Percentiles rank a stretch among this genome's conserved stretches.
Conservation (phyloP, 2,797 vertebrate species). For the Falco naumanni region DNA sequence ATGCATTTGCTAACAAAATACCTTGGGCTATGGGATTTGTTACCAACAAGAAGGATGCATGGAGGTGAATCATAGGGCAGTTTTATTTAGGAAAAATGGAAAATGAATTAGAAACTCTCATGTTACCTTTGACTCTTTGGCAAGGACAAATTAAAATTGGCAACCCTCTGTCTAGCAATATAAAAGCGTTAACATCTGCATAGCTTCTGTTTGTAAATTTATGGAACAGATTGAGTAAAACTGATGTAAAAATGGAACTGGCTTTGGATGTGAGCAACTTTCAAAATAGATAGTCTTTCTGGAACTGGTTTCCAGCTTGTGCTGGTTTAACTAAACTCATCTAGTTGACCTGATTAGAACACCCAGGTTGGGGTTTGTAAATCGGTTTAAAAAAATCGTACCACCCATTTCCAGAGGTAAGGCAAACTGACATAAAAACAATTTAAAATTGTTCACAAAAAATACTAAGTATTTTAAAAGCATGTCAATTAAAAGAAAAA, state of each 20-base stretch:
- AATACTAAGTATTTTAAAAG: background rate
- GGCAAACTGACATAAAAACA: background rate
- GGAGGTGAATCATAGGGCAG: background rate
- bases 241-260: background rate
- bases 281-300: constrained; percentile 30
- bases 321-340: background rate
- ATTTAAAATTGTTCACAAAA: background rate
- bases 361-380: background rate
- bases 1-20: background rate
- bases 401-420: background rate
- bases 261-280: constrained; percentile 23
- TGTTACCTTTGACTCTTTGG: constrained; percentile 1
- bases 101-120: background rate
- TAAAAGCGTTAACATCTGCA: constrained; percentile 6
- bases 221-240: background rate
- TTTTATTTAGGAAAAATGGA: background rate
- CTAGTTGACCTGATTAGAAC: background rate
- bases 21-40: background rate
- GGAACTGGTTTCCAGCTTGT: background rate
- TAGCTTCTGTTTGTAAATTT: constrained; percentile 36
- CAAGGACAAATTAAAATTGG: constrained; percentile 25
- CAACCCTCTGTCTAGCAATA: constrained; percentile 10
- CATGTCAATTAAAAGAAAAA: constrained; percentile 16
- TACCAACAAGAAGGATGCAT: background rate
- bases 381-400: background rate